phyloP scores from a whole-genome alignment of 2,113 vertebrate genomes.

The Cariama cristata region DNA sequence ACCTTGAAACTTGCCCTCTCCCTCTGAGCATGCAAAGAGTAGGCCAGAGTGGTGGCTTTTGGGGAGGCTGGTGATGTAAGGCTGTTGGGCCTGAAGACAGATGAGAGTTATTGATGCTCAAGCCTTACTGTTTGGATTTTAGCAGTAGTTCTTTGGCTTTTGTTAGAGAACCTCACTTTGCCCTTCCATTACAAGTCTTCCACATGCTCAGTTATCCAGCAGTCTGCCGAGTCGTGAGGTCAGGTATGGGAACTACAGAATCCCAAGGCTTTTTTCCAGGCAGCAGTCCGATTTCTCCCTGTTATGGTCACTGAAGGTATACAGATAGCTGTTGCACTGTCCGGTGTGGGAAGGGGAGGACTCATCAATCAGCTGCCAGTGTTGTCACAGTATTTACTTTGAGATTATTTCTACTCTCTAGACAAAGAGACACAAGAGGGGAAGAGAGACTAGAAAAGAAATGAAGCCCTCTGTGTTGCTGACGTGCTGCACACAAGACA shows the following conservation, averaged over 20 bases:
- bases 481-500: neutral
- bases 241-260: neutral
- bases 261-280: neutral
- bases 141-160: neutral
- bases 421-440: neutral
- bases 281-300: neutral
- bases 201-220: fast-evolving
- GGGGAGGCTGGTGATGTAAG: neutral
- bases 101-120: no score
- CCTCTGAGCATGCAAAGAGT: neutral
- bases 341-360: neutral
- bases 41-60: neutral
- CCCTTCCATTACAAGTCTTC: neutral
- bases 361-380: neutral
- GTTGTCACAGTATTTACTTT: neutral
- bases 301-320: neutral
- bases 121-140: neutral
- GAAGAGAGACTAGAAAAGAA: neutral
- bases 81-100: neutral
- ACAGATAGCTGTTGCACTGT: no score
- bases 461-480: neutral
- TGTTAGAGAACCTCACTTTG: neutral
- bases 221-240: fast-evolving
- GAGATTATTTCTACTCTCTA: neutral
- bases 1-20: neutral